Base-by-base conservation (phyloP, 2,797 vertebrate genomes). In the Ispidina lecontei region DNA sequence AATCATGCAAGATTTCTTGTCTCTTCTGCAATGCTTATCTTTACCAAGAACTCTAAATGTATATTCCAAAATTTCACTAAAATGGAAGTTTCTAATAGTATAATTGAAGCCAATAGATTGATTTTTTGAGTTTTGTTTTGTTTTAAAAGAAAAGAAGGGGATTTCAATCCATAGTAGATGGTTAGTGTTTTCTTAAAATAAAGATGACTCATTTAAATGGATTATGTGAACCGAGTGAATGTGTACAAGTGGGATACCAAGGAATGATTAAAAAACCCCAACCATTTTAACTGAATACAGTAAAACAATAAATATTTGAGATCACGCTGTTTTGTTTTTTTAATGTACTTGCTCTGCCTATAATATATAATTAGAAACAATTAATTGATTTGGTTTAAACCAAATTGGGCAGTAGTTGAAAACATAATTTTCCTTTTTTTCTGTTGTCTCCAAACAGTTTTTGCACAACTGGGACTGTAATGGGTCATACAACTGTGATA, bases 401-500 rank as follows among this genome's bases (percentile, higher is more conserved):
- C 3, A 5, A 10, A 9, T 3, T 2, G 4, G 35, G 13, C 15
- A 33, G 7, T 14, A n/a, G 14, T 68, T 70, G 8, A 87, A 90
- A 92, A 79, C 10, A 20, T 25, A 56, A 10, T 67, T 52, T 64
- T 56, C 35, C 19, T 31, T 41, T 55, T 80, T 74, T 49, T 51
- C 65, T 85, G 13, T 70, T 81, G 39, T 71, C 35, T 81, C n/a
- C 33, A 79, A 85, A 75, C 1, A 56, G 33, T 14, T 77, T 43
- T 37, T 84, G 51, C 23, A 81, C 31, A 51, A 37, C 55, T 58
- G 51, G 91, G 62, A 43, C 31, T 52, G 18, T 60, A 82, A 39
- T 79, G 52, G 62, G 29, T 41, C 73, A 83, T 62, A 87, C 72
- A 88, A 74, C 95, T 68, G 10, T 33, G 29, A n/a, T 49, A 23